phyloP scores from a whole-genome alignment of 2,888 invertebrate species.

The Tetranychus piercei region DNA sequence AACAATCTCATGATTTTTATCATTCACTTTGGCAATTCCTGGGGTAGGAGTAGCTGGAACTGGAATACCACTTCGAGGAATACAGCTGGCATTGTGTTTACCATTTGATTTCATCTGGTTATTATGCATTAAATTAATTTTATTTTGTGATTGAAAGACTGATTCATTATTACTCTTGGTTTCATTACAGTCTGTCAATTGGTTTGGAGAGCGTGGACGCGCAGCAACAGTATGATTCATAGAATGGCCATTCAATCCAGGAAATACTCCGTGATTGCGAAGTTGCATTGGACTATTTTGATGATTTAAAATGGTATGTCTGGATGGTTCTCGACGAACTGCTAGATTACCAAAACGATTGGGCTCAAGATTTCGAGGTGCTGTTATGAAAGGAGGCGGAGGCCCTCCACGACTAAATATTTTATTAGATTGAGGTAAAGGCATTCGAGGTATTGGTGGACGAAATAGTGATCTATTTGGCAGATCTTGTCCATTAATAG shows the following conservation, averaged over 20 bases:
- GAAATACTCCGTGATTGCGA: neutral
- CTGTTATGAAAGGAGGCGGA: neutral
- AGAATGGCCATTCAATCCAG: neutral
- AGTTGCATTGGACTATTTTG: neutral
- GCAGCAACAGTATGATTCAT: neutral
- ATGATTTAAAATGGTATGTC: neutral
- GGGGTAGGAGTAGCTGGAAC: neutral
- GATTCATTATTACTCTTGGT: neutral
- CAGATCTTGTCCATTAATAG: neutral
- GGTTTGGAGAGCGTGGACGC: neutral
- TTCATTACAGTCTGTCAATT: neutral
- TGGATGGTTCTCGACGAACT: neutral
- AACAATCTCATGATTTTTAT: neutral
- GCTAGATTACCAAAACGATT: neutral
- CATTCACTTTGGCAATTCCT: neutral
- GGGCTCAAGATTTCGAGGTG: neutral
- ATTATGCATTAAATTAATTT: neutral
- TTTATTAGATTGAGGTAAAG: neutral
- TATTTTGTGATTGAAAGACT: neutral
- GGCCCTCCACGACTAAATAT: neutral
- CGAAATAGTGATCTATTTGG: neutral
- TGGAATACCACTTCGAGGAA: neutral
- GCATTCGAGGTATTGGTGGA: neutral
- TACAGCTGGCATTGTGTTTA: neutral
- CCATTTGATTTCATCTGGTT: neutral